Evolutionary conservation across 1,140 invertebrate species (phyloP).

Genomic region (Diprion similis): DNA sequence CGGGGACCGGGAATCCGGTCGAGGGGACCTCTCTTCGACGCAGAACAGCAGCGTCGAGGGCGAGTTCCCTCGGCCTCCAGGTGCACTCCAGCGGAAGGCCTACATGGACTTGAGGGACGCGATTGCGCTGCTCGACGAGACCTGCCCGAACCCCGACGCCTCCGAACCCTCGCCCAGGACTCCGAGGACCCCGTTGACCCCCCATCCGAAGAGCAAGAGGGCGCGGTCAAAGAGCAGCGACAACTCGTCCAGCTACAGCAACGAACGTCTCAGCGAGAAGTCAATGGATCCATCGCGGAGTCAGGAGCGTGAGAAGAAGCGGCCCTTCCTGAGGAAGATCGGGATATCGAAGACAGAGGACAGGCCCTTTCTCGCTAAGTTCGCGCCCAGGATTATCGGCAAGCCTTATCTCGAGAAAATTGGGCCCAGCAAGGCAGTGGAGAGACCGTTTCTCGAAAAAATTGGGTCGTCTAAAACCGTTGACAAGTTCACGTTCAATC

Average conservation of each 20-base stretch:
- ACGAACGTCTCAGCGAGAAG: slow-evolving; percentile 50
- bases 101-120: slow-evolving; percentile 57
- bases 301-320: slow-evolving; percentile 47
- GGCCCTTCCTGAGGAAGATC: slow-evolving; percentile 56
- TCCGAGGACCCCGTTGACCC: slow-evolving; percentile 50
- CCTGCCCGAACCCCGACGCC: slow-evolving; percentile 52
- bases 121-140: slow-evolving; percentile 56
- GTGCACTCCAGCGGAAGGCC: slow-evolving; percentile 41
- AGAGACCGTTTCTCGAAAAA: slow-evolving; percentile 53
- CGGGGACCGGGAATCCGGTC: slow-evolving; percentile 24
- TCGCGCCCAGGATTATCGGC: slow-evolving; percentile 50
- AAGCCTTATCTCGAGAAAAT: slow-evolving; percentile 59
- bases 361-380: slow-evolving; percentile 48
- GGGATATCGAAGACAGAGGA: slow-evolving; percentile 58
- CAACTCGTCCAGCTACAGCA: slow-evolving; percentile 56
- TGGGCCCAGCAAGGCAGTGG: slow-evolving; percentile 51
- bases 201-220: slow-evolving; percentile 47
- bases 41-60: slow-evolving; percentile 52
- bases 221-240: slow-evolving; percentile 58
- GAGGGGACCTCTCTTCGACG: slow-evolving; percentile 42
- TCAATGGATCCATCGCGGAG: slow-evolving; percentile 36
- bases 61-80: slow-evolving; percentile 32
- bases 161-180: slow-evolving; percentile 51
- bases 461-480: slow-evolving; percentile 54
- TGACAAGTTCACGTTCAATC: slow-evolving; percentile 54